Evolutionary conservation across 1,140 invertebrate species (phyloP).

Genomic region (Goniozus legneri): DNA sequence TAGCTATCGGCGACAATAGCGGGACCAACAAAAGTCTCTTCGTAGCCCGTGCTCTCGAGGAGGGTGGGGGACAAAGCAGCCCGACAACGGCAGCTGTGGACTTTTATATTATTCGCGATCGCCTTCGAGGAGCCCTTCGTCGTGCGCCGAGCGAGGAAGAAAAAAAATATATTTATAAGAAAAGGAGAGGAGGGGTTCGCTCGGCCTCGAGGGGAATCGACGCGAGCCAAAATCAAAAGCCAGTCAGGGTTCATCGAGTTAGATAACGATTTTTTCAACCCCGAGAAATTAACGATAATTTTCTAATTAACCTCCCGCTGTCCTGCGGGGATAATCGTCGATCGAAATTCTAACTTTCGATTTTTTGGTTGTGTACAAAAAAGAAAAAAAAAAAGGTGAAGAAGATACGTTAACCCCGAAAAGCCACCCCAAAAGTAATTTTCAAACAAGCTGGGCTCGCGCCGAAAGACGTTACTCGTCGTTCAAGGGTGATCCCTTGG

Average conservation of each 20-base stretch:
- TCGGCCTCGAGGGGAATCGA: no score
- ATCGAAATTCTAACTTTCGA: no score
- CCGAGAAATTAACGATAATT: no score
- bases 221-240: no score
- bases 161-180: no score
- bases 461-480: slow-evolving; percentile 31
- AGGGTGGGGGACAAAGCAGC: slow-evolving; percentile 20
- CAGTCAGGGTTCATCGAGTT: no score
- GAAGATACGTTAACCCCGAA: slow-evolving; percentile 11
- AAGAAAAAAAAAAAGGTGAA: not conserved
- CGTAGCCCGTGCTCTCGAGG: slow-evolving; percentile 21
- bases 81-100: slow-evolving; percentile 26
- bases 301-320: no score
- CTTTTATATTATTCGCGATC: slow-evolving; percentile 29
- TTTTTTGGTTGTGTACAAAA: not conserved
- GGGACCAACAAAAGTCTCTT: slow-evolving; percentile 27
- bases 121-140: slow-evolving; percentile 13
- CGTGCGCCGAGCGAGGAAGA: no score
- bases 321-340: no score
- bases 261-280: no score
- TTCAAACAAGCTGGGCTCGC: slow-evolving; percentile 24
- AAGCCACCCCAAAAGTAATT: slow-evolving; percentile 22
- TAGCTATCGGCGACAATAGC: slow-evolving; percentile 19
- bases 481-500: slow-evolving; percentile 31
- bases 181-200: no score